These are phyloP conservation scores for Eupithecia abbreviata DNA, from an alignment of 2,888 invertebrate genomes.

Conservation along the genomic window DNA sequence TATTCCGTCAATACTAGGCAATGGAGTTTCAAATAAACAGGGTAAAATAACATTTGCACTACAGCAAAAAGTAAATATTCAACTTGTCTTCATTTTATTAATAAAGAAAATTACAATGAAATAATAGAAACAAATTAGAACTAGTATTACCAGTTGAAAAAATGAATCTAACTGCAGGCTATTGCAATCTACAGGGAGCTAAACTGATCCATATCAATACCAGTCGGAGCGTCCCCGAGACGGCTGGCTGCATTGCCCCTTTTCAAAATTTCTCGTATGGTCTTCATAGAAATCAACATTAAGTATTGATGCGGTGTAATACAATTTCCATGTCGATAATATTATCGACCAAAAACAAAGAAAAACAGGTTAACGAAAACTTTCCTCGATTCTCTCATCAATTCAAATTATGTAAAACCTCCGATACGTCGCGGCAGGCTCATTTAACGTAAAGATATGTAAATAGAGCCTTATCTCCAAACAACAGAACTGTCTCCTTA, in stretches of 20 bases:
- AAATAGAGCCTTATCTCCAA: constrained; percentile 26
- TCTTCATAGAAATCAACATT: not conserved
- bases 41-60: not conserved
- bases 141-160: too few relatives aligned
- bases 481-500: constrained; percentile 22
- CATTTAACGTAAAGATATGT: constrained; percentile 26
- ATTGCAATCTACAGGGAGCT: too few relatives aligned
- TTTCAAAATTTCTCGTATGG: not conserved
- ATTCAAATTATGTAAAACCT: constrained; percentile 20
- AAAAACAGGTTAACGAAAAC: not conserved
- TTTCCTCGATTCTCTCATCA: not conserved
- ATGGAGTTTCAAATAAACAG: not conserved
- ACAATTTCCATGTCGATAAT: not conserved
- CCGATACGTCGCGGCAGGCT: constrained; percentile 20
- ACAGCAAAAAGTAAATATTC: too few relatives aligned
- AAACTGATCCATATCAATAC: too few relatives aligned
- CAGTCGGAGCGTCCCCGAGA: too few relatives aligned
- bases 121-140: too few relatives aligned
- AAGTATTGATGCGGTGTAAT: not conserved
- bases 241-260: not conserved
- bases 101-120: too few relatives aligned
- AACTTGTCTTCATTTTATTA: too few relatives aligned
- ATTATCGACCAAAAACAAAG: not conserved
- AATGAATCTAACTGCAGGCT: too few relatives aligned
- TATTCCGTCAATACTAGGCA: not conserved